These are phyloP conservation scores for Amblyjoppa proteus DNA, from an alignment of 2,888 invertebrate species.

Conservation along the genomic window DNA sequence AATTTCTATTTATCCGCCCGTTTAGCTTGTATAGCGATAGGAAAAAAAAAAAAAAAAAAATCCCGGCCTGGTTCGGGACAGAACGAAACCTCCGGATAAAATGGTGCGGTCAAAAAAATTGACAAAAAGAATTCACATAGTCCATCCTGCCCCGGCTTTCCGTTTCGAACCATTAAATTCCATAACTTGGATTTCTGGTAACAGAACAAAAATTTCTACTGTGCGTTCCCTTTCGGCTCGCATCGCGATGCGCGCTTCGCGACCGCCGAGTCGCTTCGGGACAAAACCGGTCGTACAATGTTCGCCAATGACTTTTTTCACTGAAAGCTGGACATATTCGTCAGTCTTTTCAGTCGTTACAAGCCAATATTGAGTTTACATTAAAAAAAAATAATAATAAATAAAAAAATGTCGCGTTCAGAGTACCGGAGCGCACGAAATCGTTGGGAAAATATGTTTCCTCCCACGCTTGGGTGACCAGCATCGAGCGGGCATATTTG, in stretches of 20 bases:
- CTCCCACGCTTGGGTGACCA: neutral
- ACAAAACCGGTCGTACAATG: neutral
- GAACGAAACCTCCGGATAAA: no score
- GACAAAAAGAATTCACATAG: no score
- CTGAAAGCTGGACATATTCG: neutral
- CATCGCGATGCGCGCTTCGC: no score
- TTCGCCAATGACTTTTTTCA: neutral
- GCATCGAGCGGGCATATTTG: conserved; percentile 5
- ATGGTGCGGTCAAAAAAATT: no score
- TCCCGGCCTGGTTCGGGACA: no score
- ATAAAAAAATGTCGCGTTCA: neutral
- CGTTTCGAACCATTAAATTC: no score
- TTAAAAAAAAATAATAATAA: conserved; percentile 14
- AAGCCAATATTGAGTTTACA: neutral
- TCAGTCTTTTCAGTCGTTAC: neutral
- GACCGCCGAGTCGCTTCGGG: neutral
- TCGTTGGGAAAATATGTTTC: conserved; percentile 30
- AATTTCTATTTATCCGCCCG: no score
- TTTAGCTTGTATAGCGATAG: no score
- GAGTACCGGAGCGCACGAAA: conserved; percentile 4
- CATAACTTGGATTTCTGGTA: no score
- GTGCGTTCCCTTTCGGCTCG: no score
- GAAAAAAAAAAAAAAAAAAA: no score
- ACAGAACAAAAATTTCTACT: neutral
- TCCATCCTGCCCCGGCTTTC: no score